phyloP scores from a whole-genome alignment of 1,140 invertebrate genomes.

The Ectropis grisescens region DNA sequence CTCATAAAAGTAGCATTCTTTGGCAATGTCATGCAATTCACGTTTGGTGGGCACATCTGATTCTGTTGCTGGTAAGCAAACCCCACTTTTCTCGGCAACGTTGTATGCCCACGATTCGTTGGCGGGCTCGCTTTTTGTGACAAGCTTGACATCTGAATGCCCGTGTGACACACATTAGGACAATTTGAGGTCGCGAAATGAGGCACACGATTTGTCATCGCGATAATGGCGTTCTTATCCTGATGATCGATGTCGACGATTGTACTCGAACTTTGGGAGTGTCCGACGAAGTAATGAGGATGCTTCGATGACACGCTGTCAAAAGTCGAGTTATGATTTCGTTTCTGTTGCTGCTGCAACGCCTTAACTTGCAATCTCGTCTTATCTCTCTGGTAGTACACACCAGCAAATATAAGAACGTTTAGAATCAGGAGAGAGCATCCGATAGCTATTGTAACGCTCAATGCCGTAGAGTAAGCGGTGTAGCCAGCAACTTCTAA shows the following conservation, averaged over 20 bases:
- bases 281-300: constrained; percentile 76
- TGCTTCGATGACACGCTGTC: constrained; percentile 77
- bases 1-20: constrained; percentile 72
- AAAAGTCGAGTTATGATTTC: constrained; percentile 79
- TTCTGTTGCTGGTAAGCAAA: constrained; percentile 62
- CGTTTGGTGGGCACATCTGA: constrained; percentile 62
- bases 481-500: constrained; percentile 83
- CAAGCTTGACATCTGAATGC: constrained; percentile 72
- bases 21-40: constrained; percentile 73
- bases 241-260: constrained; percentile 87
- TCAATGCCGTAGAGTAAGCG: constrained; percentile 85
- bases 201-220: constrained; percentile 70
- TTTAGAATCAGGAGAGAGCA: constrained; percentile 90
- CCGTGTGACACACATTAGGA: constrained; percentile 72
- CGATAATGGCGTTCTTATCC: constrained; percentile 76
- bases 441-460: constrained; percentile 90
- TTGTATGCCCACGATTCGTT: constrained; percentile 72
- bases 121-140: constrained; percentile 73
- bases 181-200: constrained; percentile 63
- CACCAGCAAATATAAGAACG: constrained; percentile 87
- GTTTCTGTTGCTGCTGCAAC: constrained; percentile 77
- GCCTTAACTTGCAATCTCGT: constrained; percentile 85
- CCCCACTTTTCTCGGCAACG: constrained; percentile 74
- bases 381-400: constrained; percentile 90
- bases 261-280: constrained; percentile 78